A percentile compares a stretch with the other conserved stretches of the same genome.
Conservation (phyloP, 2,113 vertebrate species). For the Diphyllodes magnificus region DNA sequence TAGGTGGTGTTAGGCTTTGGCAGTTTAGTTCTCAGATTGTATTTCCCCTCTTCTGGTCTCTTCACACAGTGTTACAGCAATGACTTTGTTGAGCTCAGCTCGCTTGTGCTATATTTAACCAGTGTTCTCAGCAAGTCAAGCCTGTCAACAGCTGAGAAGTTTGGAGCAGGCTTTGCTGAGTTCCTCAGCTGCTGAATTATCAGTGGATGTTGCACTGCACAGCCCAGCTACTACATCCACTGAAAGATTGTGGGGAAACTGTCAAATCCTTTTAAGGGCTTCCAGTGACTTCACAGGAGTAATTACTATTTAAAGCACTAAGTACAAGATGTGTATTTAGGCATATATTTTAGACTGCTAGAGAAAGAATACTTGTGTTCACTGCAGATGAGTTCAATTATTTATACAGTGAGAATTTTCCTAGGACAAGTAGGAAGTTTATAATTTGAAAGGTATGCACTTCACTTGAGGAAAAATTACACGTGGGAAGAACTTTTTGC, state of each 20-base stretch:
- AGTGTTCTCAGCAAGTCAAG: conserved; percentile 84
- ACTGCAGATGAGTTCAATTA: conserved; percentile 60
- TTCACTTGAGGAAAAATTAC: conserved; percentile 39
- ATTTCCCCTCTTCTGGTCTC: conserved; percentile 74
- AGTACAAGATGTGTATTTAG: conserved; percentile 41
- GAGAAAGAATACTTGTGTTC: conserved; percentile 48
- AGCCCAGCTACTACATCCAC: conserved; percentile 52
- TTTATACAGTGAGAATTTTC: conserved; percentile 57
- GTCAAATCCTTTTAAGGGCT: conserved; percentile 69
- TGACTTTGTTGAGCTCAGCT: conserved; percentile 76
- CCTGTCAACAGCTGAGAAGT: conserved; percentile 86
- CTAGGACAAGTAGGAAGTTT: conserved; percentile 52
- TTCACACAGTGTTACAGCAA: conserved; percentile 70
- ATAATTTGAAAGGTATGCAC: conserved; percentile 53
- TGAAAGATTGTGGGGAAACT: conserved; percentile 46
- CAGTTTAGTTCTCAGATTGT: conserved; percentile 76
- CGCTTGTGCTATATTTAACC: conserved; percentile 87
- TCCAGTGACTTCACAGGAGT: conserved; percentile 60
- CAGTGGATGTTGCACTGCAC: conserved; percentile 61
- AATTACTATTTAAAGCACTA: conserved; percentile 66
- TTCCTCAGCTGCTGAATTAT: conserved; percentile 85
- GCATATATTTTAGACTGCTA: conserved; percentile 42
- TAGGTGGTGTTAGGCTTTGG: conserved; percentile 78
- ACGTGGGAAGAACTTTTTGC: neutral
- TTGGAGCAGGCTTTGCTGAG: conserved; percentile 77